Percentiles rank a stretch among this genome's conserved stretches.
phyloP scores from a whole-genome alignment of 2,888 invertebrate species.

The Blastobasis adustella region DNA sequence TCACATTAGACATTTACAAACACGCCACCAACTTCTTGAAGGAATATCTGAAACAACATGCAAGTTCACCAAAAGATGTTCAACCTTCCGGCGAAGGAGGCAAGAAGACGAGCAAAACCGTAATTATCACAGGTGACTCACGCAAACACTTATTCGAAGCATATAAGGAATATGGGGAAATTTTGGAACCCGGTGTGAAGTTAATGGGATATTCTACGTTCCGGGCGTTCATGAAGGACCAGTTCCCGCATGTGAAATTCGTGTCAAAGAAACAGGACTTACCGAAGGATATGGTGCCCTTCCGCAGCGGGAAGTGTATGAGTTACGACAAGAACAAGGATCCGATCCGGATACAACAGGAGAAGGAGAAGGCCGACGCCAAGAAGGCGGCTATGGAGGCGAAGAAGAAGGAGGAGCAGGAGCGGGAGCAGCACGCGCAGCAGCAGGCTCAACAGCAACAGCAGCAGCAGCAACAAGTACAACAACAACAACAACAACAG shows the following conservation, averaged over 20 bases:
- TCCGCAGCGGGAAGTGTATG: conserved; percentile 74
- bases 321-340: conserved; percentile 69
- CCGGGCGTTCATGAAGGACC: conserved; percentile 86
- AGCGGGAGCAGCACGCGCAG: conserved; percentile 56
- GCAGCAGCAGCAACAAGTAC: conserved; percentile 40
- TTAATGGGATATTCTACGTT: conserved; percentile 88
- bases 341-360: conserved; percentile 63
- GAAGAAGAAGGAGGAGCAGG: conserved; percentile 66
- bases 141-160: conserved; percentile 84
- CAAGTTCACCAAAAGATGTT: conserved; percentile 70
- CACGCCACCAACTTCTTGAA: conserved; percentile 85
- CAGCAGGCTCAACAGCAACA: conserved; percentile 51
- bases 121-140: conserved; percentile 69
- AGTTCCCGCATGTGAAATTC: conserved; percentile 86
- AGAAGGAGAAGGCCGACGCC: conserved; percentile 66
- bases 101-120: conserved; percentile 67
- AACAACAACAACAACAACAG: conserved; percentile 49
- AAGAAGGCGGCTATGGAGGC: conserved; percentile 68
- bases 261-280: conserved; percentile 75
- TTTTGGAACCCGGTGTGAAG: conserved; percentile 80
- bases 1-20: conserved; percentile 85
- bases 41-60: conserved; percentile 80
- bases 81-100: conserved; percentile 60
- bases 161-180: conserved; percentile 83
- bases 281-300: conserved; percentile 65